Evolutionary conservation across 2,797 vertebrate species (phyloP).

Genomic region (Argyrosomus regius): DNA sequence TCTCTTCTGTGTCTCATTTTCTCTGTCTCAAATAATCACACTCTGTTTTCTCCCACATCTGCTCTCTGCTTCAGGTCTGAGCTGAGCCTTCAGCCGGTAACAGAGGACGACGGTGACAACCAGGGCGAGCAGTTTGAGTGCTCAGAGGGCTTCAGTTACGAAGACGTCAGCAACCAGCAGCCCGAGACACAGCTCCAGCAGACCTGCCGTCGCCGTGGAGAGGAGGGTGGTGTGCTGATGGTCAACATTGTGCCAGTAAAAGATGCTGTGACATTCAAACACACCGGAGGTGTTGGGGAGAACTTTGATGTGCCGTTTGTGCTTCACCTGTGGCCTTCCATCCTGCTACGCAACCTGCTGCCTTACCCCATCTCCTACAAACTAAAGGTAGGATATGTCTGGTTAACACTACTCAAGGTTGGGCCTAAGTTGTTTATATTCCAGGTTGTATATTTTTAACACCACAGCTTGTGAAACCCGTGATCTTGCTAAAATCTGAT

Average conservation of each 20-base stretch:
- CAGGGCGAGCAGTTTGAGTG: constrained; percentile 77
- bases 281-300: constrained; percentile 84
- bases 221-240: constrained; percentile 83
- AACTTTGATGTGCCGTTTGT: constrained; percentile 92
- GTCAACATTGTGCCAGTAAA: constrained; percentile 92
- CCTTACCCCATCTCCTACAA: constrained; percentile 92
- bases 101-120: constrained; percentile 52
- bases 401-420: not conserved
- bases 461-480: not conserved
- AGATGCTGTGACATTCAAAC: constrained; percentile 87
- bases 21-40: not conserved
- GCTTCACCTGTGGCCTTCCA: constrained; percentile 94
- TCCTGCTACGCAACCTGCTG: constrained; percentile 93
- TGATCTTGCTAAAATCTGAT: not conserved
- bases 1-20: not conserved
- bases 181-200: constrained; percentile 85
- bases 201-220: constrained; percentile 83
- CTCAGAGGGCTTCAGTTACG: constrained; percentile 93
- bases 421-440: not conserved
- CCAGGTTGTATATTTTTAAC: not conserved
- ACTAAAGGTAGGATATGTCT: constrained; percentile 84
- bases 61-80: constrained; percentile 85
- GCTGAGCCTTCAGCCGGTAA: constrained; percentile 90
- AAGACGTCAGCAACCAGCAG: constrained; percentile 86
- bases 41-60: not conserved